A percentile compares a stretch with the other conserved stretches of the same genome.
phyloP scores from a whole-genome alignment of 2,797 vertebrate species.

The Ctenopoma multispine region DNA sequence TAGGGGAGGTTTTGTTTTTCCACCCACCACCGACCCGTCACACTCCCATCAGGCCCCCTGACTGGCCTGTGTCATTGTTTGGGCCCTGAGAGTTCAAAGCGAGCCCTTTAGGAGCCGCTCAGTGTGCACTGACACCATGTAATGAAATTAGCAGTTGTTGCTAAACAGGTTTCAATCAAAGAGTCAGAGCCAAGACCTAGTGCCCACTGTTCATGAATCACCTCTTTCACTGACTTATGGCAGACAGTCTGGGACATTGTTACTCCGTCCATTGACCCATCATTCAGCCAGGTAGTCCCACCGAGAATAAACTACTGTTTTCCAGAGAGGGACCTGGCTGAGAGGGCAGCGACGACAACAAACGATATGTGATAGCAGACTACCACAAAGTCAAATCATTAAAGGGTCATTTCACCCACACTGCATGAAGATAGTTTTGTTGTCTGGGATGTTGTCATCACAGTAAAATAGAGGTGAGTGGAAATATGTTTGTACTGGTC shows the following conservation, averaged over 20 bases:
- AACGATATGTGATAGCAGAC: background rate
- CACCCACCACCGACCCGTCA: constrained; percentile 94
- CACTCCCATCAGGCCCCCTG: constrained; percentile 88
- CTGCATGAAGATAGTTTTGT: background rate
- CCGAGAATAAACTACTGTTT: constrained; percentile 43
- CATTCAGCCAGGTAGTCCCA: constrained; percentile 81
- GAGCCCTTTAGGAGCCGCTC: constrained; percentile 91
- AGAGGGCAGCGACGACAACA: constrained; percentile 17
- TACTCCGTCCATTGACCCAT: constrained; percentile 55
- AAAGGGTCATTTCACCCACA: constrained; percentile 16
- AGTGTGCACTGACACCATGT: constrained; percentile 94
- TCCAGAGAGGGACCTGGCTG: constrained; percentile 62
- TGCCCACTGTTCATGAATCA: constrained; percentile 75
- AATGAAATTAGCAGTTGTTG: constrained; percentile 95
- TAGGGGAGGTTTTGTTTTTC: constrained; percentile 70
- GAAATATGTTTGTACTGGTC: too few relatives aligned
- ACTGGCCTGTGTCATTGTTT: constrained; percentile 93
- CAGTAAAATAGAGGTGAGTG: too few relatives aligned
- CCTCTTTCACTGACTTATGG: constrained; percentile 74
- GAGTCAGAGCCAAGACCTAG: constrained; percentile 83
- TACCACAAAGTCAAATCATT: background rate
- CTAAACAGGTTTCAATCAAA: constrained; percentile 97
- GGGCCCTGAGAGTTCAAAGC: constrained; percentile 91
- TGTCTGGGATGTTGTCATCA: too few relatives aligned
- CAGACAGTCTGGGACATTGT: constrained; percentile 66